Evolutionary conservation across 2,113 vertebrate genomes (phyloP), one percentile per base, ranked within the genome.

Genomic region (Caranx ignobilis): DNA sequence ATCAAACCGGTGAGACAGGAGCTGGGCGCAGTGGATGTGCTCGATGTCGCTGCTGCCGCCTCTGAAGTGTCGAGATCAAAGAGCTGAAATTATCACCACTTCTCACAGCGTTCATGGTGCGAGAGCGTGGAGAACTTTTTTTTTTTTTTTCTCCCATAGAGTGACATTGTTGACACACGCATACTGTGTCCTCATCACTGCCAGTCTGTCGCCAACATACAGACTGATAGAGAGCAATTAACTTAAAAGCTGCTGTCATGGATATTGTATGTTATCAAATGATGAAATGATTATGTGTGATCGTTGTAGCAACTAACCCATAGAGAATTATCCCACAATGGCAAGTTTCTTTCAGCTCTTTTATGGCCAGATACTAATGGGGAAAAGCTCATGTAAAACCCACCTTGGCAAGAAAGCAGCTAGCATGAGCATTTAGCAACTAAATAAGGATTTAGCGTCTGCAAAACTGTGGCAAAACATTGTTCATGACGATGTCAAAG

Each of bases 41-140:
- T 50, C 1, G 60, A 56, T 71, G 60, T 48, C 31, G 31, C 31
- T 50, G n/a, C 56, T 37, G 31, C 31, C 50, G n/a, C 56, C 65
- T 62, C 35, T 62, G 56, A 77, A 54, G 56, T 70, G 43, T 21
- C 19, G 18, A 50, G 18, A 50, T 50, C 48, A 50, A 50, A 50
- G 48, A 50, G 18, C 48, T 55, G 19, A 11, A 75, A 57, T 66
- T 35, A 67, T 76, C 52, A 37, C 31, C 0, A 4, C 52, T 57
- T 67, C 41, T 37, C 2, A 37, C 18, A 35, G 41, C 47, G 52
- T 57, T 35, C 26, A 8, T 47, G 26, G 39, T 57, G 73, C 47
- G 37, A 65, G 39, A 57, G 62, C 39, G 45, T 21, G 48, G 37
- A 11, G 56, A 56, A 55, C 32, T 6, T 55, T 74, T 64, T 13